Base-by-base conservation (phyloP, 1,140 invertebrate species). In the Drosophila rhopaloa region DNA sequence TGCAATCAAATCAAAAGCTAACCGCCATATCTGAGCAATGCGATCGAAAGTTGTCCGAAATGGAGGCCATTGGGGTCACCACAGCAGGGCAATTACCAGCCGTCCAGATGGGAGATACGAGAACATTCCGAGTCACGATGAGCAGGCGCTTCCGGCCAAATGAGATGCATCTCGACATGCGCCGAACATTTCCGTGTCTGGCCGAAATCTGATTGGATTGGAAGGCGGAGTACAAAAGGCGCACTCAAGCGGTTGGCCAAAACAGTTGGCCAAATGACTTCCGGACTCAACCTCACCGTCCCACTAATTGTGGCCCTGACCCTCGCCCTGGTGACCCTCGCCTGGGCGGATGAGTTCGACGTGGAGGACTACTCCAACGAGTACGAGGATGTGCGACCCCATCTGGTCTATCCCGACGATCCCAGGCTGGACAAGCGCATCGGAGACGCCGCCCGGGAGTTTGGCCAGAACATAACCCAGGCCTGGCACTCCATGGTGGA, bases 401-500 rank as follows among this genome's bases (percentile, higher is more conserved):
- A 84, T 6, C 10, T 90, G 14, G 19, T 58, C 13, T 84, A 89
- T 13, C 84, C 85, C 9, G 77, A 84, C 8, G 85, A 74, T 9
- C 81, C 84, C 8, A 35, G 62, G 4, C 68, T 89, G 56, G 85
- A 90, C 48, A 77, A 61, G 10, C 74, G 71, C 6, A 24, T 89
- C 0, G 41, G 65, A 0, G 48, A 76, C 2, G 84, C 81, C 0
- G 81, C 81, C 5, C 41, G 73, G 7, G 48, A 88, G 19, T 65
- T 88, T 16, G 74, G 67, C 4, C 50, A 90, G 29, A 65, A 44
- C 27, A 68, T 90, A 10, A 66, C 58, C 10, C 55, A 73, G 13
- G 83, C 88, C 35, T 90, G 88, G 88, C 57, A 90, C 9, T 63
- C 74, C 4, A 88, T 88, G 79, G 65, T 72, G 5, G 77, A 90